These are phyloP conservation scores for Acronicta psi DNA, from an alignment of 2,888 invertebrate species.

Conservation along the genomic window DNA sequence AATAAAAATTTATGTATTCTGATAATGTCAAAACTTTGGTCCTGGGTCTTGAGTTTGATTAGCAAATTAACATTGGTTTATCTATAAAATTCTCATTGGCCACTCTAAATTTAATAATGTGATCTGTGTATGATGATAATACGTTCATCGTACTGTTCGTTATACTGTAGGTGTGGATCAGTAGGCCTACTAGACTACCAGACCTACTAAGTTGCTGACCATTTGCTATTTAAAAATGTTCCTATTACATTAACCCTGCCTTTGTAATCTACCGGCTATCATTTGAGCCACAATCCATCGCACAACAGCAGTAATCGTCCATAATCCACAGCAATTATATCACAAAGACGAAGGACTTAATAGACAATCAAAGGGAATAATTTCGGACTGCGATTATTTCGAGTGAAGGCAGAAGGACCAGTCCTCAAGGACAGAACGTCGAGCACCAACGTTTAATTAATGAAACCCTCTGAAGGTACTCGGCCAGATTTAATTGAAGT, in stretches of 20 bases:
- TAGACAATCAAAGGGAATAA: conserved; percentile 82
- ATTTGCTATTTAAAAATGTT: too few species aligned
- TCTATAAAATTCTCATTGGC: too few species aligned
- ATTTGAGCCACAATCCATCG: conserved; percentile 45
- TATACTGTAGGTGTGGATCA: too few species aligned
- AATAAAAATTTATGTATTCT: too few species aligned
- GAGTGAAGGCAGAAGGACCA: conserved; percentile 67
- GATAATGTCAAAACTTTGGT: too few species aligned
- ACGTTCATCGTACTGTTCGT: too few species aligned
- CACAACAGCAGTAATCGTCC: conserved; percentile 58
- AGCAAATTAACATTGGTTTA: too few species aligned
- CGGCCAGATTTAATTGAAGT: conserved; percentile 56
- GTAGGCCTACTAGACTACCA: too few species aligned
- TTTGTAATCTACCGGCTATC: conserved; percentile 32
- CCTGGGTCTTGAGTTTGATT: too few species aligned
- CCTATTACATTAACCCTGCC: conserved; percentile 1
- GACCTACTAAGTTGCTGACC: too few species aligned
- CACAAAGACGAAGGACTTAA: conserved; percentile 70
- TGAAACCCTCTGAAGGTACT: conserved; percentile 65
- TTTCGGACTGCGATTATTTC: conserved; percentile 81
- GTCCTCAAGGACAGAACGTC: conserved; percentile 62
- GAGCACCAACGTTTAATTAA: conserved; percentile 79
- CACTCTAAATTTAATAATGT: too few species aligned
- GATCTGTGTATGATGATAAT: too few species aligned
- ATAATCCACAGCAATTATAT: conserved; percentile 74